Conservation (phyloP, 2,113 vertebrate genomes). For the Lota lota region DNA sequence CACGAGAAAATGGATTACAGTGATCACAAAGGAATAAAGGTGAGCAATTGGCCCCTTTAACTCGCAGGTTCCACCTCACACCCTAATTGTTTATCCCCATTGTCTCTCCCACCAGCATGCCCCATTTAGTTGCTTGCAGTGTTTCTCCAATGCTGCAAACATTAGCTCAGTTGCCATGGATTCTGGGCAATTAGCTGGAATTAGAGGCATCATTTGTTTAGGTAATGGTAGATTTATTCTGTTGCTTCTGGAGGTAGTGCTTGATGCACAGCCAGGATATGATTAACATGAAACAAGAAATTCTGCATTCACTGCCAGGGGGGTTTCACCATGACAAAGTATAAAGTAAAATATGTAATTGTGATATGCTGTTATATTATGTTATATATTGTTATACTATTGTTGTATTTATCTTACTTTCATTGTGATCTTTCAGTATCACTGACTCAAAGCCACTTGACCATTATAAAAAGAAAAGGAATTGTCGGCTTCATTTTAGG, state of each 20-base stretch:
- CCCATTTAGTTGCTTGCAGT: conserved; percentile 14
- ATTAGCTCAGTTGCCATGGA: conserved; percentile 51
- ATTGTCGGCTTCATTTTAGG: too few species aligned
- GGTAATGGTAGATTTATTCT: conserved; percentile 42
- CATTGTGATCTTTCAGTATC: too few species aligned
- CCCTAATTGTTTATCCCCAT: background rate
- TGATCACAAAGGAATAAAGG: conserved; percentile 78
- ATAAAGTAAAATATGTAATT: too few species aligned
- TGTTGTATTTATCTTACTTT: too few species aligned
- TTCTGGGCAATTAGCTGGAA: conserved; percentile 49
- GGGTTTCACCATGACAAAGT: too few species aligned
- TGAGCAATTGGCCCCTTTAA: conserved; percentile 34
- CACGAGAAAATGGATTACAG: conserved; percentile 71
- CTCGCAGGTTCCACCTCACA: background rate
- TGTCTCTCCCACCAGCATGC: conserved; percentile 9
- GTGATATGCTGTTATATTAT: too few species aligned
- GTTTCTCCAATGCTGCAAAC: conserved; percentile 17
- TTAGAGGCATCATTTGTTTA: conserved; percentile 47
- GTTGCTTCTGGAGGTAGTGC: conserved; percentile 23
- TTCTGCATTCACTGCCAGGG: background rate
- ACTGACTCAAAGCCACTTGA: too few species aligned
- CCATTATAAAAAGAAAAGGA: too few species aligned
- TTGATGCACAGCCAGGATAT: conserved; percentile 27
- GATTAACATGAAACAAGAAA: background rate
- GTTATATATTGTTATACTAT: too few species aligned